Conservation (phyloP, 2,888 invertebrate genomes). For the Arctia plantaginis region DNA sequence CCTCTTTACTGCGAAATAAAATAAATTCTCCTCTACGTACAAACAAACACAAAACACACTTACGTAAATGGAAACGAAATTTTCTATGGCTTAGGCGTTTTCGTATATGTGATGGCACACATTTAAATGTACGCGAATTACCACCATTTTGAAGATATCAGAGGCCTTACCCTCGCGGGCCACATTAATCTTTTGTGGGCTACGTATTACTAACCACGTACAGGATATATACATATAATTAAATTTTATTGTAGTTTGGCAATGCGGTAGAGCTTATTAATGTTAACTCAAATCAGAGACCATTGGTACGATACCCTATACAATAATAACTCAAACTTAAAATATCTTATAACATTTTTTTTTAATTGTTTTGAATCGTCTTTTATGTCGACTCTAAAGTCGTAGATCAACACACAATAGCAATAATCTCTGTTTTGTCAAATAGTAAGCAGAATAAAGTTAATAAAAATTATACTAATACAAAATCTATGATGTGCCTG, state of each 20-base stretch:
- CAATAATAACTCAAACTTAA: too few species aligned
- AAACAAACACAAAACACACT: slow-evolving; percentile 29
- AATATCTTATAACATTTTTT: too few species aligned
- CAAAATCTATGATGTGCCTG: too few species aligned
- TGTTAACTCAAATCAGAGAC: neutral
- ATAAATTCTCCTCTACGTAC: slow-evolving; percentile 17
- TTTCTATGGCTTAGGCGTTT: slow-evolving; percentile 35
- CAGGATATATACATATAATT: neutral
- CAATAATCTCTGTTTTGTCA: too few species aligned
- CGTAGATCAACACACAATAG: too few species aligned
- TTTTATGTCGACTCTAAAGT: too few species aligned
- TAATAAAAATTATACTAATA: too few species aligned
- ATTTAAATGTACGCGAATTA: slow-evolving; percentile 10
- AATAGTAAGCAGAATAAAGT: too few species aligned
- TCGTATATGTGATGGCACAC: slow-evolving; percentile 21
- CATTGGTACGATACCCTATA: neutral
- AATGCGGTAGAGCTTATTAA: too few species aligned
- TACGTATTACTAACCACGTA: neutral
- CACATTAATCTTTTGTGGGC: neutral
- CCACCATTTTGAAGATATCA: neutral
- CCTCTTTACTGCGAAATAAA: neutral
- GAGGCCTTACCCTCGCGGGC: neutral
- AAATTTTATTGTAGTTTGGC: too few species aligned
- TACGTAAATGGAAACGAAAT: slow-evolving; percentile 41
- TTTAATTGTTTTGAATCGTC: too few species aligned